These are phyloP conservation scores for Schizopygopsis pylzovi DNA, from an alignment of 2,797 vertebrate species.

Conservation along the genomic window DNA sequence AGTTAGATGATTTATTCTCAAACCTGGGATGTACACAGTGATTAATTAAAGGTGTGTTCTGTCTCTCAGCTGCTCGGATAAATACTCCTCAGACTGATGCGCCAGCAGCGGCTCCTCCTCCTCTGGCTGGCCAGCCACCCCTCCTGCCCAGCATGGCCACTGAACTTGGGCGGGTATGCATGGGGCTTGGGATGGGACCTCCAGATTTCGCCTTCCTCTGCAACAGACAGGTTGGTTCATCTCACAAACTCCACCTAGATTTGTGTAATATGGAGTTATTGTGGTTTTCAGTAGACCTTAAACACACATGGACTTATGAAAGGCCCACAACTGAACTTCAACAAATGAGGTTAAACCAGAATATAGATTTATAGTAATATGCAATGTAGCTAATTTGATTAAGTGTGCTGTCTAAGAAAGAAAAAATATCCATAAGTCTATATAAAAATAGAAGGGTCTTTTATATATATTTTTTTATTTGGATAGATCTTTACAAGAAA, in stretches of 20 bases:
- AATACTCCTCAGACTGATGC: slow-evolving; percentile 74
- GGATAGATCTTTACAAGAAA: not conserved
- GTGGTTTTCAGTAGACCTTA: not conserved
- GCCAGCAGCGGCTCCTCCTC: slow-evolving; percentile 46
- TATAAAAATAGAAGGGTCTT: not conserved
- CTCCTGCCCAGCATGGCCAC: slow-evolving; percentile 80
- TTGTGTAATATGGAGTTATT: not conserved
- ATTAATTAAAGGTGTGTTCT: not conserved
- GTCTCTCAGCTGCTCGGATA: slow-evolving; percentile 81
- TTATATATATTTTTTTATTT: not conserved
- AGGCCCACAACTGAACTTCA: not conserved
- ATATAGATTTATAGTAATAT: not conserved
- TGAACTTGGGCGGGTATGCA: slow-evolving; percentile 87
- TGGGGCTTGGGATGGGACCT: slow-evolving; percentile 86
- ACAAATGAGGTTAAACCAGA: not conserved
- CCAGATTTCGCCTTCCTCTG: slow-evolving; percentile 90
- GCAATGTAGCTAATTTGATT: not conserved
- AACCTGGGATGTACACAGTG: not conserved
- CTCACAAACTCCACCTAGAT: not conserved
- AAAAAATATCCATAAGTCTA: not conserved
- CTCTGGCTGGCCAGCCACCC: slow-evolving; percentile 58
- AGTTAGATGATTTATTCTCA: not conserved
- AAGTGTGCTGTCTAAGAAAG: not conserved
- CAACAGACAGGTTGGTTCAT: slow-evolving; percentile 86
- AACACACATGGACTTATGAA: not conserved